Percentiles rank a stretch among this genome's conserved stretches.
Conservation (phyloP, 1,140 invertebrate species). For the Schmidtea mediterranea region DNA sequence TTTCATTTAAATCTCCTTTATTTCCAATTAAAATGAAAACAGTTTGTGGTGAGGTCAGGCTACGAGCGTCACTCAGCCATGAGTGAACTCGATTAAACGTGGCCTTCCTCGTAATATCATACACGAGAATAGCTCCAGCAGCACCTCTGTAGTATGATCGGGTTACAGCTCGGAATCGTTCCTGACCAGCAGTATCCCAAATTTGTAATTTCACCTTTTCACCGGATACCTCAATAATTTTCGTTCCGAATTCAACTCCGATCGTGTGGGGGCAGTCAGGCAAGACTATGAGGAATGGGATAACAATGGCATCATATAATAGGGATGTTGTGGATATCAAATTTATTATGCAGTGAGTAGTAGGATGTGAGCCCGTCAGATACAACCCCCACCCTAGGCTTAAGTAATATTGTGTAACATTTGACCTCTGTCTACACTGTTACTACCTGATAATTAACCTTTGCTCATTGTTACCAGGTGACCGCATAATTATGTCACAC, state of each 20-base stretch:
- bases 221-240: neutral
- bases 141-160: slow-evolving; percentile 75
- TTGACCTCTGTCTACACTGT: too few species aligned
- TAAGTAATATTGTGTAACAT: too few species aligned
- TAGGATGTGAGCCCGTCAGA: too few species aligned
- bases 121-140: slow-evolving; percentile 4
- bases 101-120: slow-evolving; percentile 1
- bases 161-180: slow-evolving; percentile 89
- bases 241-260: slow-evolving; percentile 29
- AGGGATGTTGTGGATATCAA: too few species aligned
- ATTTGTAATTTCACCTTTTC: slow-evolving; percentile 6
- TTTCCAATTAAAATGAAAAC: slow-evolving; percentile 51
- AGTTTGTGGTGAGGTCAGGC: slow-evolving; percentile 29
- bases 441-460: too few species aligned
- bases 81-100: slow-evolving; percentile 21
- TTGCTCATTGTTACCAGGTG: too few species aligned
- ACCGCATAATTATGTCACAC: too few species aligned
- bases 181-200: slow-evolving; percentile 32
- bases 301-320: slow-evolving; percentile 34
- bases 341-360: too few species aligned
- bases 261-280: slow-evolving; percentile 90
- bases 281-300: slow-evolving; percentile 55
- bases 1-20: slow-evolving; percentile 47
- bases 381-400: too few species aligned
- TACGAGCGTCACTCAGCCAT: slow-evolving; percentile 26